Evolutionary conservation across 2,888 invertebrate genomes (phyloP).

Genomic region (Oeneis ivallda): DNA sequence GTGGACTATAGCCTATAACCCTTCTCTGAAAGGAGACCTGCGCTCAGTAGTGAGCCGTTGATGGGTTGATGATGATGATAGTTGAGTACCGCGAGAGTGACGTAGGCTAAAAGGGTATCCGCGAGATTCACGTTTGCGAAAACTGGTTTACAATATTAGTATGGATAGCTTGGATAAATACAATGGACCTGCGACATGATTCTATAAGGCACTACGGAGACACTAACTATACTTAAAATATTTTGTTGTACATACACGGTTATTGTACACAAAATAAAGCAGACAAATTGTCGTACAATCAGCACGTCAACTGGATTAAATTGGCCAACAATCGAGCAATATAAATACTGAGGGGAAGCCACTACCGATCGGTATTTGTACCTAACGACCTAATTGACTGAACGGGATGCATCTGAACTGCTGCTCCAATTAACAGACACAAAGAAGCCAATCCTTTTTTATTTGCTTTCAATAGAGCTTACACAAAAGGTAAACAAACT

Average conservation of each 20-base stretch:
- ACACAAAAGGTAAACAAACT: constrained; percentile 11
- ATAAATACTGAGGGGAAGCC: constrained; percentile 52
- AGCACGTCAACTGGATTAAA: constrained; percentile 40
- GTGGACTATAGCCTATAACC: too few relatives aligned
- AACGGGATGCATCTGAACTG: constrained; percentile 21
- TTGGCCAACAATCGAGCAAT: constrained; percentile 63
- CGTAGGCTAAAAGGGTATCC: too few relatives aligned
- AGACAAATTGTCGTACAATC: constrained; percentile 35
- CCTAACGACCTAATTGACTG: constrained; percentile 24
- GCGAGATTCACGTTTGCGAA: too few relatives aligned
- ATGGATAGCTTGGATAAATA: too few relatives aligned
- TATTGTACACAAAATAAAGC: constrained; percentile 21
- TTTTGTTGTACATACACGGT: constrained; percentile 3
- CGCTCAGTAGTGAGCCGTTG: too few relatives aligned
- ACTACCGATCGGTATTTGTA: constrained; percentile 23
- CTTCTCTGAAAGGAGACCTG: too few relatives aligned
- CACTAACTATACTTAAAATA: not conserved
- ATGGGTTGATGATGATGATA: too few relatives aligned
- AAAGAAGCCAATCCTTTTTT: constrained; percentile 13
- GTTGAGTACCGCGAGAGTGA: too few relatives aligned
- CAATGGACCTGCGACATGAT: not conserved
- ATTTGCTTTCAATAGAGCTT: constrained; percentile 8
- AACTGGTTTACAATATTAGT: too few relatives aligned
- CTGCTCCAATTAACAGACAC: constrained; percentile 14
- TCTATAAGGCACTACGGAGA: not conserved